Evolutionary conservation across 2,113 vertebrate species (phyloP).

Genomic region (Charina bottae): DNA sequence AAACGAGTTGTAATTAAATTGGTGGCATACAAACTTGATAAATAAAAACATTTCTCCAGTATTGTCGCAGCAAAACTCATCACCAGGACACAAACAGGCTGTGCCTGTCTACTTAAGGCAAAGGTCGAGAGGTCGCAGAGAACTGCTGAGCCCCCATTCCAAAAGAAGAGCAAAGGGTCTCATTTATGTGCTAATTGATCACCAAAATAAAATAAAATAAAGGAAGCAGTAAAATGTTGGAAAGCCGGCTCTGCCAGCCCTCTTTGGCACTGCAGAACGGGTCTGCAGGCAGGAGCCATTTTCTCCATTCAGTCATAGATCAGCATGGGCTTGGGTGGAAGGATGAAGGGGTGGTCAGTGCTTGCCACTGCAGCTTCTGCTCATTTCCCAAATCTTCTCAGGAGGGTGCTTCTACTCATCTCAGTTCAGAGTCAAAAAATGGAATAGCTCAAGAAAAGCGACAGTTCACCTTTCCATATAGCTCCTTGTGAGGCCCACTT

Average conservation of each 20-base stretch:
- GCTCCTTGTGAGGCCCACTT: constrained; percentile 83
- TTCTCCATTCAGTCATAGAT: neutral
- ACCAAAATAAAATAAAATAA: neutral
- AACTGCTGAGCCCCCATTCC: neutral
- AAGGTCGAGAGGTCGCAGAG: neutral
- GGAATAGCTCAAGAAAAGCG: neutral
- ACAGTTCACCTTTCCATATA: constrained; percentile 84
- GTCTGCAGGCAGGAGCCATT: neutral
- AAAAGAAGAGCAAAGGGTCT: neutral
- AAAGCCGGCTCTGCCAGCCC: neutral
- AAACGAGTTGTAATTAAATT: neutral
- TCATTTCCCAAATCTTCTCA: neutral
- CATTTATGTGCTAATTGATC: neutral
- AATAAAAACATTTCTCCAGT: neutral
- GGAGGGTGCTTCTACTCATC: no score
- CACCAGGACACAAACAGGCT: neutral
- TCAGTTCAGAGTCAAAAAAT: neutral
- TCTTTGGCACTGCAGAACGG: no score
- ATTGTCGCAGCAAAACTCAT: neutral
- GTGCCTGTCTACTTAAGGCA: neutral
- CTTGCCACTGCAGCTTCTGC: neutral
- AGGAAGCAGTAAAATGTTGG: no score
- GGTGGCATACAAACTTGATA: neutral
- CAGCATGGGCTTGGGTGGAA: neutral
- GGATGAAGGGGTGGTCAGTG: no score